phyloP scores from a whole-genome alignment of 2,113 vertebrate genomes.

The Channa argus region DNA sequence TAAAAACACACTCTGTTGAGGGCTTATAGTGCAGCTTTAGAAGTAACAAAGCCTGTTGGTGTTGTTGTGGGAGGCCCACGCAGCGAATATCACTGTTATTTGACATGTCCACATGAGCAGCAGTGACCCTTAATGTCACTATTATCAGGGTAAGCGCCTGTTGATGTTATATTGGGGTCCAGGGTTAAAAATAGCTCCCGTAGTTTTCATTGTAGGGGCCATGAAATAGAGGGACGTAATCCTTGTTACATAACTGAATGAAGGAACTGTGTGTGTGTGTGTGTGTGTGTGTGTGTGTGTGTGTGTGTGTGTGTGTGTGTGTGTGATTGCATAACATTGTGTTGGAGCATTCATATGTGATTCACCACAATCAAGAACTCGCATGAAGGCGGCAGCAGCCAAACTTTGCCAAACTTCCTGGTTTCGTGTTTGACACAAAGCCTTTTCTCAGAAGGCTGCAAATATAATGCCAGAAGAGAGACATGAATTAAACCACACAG shows the following conservation, averaged over 20 bases:
- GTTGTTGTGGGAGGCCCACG: slow-evolving; percentile 33
- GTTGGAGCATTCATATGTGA: too few relatives aligned
- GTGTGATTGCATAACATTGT: background rate
- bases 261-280: slow-evolving; percentile 20
- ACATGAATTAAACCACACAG: too few relatives aligned
- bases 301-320: slow-evolving; percentile 18
- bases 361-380: too few relatives aligned
- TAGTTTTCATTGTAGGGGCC: slow-evolving; percentile 70
- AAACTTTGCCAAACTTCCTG: too few relatives aligned
- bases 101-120: slow-evolving; percentile 34
- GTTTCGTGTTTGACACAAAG: too few relatives aligned
- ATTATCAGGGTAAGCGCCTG: slow-evolving; percentile 50
- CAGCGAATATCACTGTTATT: slow-evolving; percentile 24
- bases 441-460: too few relatives aligned
- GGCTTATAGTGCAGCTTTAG: background rate
- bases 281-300: slow-evolving; percentile 21
- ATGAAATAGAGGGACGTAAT: slow-evolving; percentile 65
- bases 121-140: slow-evolving; percentile 34
- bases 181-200: slow-evolving; percentile 72
- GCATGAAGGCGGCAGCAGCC: too few relatives aligned
- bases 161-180: slow-evolving; percentile 69
- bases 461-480: too few relatives aligned
- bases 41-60: slow-evolving; percentile 9
- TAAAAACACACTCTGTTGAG: slow-evolving; percentile 11
- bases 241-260: slow-evolving; percentile 72